phyloP scores from a whole-genome alignment of 2,888 invertebrate species.

The Malacosoma neustria region DNA sequence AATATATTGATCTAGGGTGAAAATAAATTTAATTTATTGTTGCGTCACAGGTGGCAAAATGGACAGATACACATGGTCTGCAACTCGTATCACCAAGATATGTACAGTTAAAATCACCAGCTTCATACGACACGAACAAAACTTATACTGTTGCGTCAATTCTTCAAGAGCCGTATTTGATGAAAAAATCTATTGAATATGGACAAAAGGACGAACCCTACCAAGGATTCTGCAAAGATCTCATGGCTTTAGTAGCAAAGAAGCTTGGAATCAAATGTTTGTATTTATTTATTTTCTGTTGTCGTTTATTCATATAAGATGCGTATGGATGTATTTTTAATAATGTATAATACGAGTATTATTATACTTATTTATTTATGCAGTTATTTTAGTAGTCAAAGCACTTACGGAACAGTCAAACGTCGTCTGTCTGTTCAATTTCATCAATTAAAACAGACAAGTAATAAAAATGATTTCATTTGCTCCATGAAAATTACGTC shows the following conservation, averaged over 20 bases:
- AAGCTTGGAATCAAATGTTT: slow-evolving; percentile 90
- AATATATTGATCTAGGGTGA: too few species aligned
- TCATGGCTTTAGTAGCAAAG: slow-evolving; percentile 87
- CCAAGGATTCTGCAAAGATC: slow-evolving; percentile 94
- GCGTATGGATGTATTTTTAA: too few species aligned
- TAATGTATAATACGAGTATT: too few species aligned
- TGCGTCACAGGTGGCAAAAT: slow-evolving; percentile 83
- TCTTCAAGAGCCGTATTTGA: slow-evolving; percentile 91
- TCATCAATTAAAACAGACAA: too few species aligned
- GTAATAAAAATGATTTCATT: too few species aligned
- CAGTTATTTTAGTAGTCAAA: neutral
- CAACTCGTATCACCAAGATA: slow-evolving; percentile 84
- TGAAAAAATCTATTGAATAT: slow-evolving; percentile 78
- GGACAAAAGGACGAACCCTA: slow-evolving; percentile 85
- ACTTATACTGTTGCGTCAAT: slow-evolving; percentile 92
- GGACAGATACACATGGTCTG: slow-evolving; percentile 88
- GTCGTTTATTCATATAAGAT: too few species aligned
- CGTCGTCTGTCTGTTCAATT: too few species aligned
- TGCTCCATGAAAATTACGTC: too few species aligned
- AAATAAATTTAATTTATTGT: too few species aligned
- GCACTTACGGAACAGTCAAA: too few species aligned
- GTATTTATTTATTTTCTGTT: too few species aligned
- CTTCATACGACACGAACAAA: slow-evolving; percentile 85
- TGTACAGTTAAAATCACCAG: slow-evolving; percentile 80
- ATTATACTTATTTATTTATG: too few species aligned